Conservation (phyloP, 2,113 vertebrate species). For the Ahaetulla prasina region DNA sequence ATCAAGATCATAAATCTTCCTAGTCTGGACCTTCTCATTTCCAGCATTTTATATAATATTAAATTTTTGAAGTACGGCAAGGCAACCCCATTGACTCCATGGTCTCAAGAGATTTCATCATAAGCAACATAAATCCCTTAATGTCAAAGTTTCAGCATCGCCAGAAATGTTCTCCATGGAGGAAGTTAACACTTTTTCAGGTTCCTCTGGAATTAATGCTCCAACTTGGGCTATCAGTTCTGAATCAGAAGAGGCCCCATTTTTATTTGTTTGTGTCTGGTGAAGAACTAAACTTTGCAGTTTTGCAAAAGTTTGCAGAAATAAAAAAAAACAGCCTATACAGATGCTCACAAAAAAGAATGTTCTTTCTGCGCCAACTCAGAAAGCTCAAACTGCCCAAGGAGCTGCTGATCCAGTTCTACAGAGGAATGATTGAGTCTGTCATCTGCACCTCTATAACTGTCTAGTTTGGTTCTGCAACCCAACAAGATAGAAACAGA, state of each 20-base stretch:
- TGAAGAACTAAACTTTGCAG: too few relatives aligned
- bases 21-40: not conserved
- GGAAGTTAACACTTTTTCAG: not conserved
- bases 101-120: not conserved
- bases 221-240: not conserved
- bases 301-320: not conserved
- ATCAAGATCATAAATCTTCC: not conserved
- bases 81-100: not conserved
- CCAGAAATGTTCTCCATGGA: not conserved
- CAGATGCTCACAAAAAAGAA: too few relatives aligned
- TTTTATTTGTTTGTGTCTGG: not conserved
- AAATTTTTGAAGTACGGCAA: not conserved
- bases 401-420: too few relatives aligned
- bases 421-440: too few relatives aligned
- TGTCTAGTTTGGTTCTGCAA: too few relatives aligned
- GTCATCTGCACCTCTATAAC: too few relatives aligned
- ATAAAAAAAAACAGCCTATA: not conserved
- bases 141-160: not conserved
- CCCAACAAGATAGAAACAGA: too few relatives aligned
- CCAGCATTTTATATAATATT: not conserved
- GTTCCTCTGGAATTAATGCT: not conserved
- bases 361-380: too few relatives aligned
- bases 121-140: not conserved
- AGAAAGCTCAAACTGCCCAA: too few relatives aligned
- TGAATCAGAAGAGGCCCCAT: too few relatives aligned